Conservation (phyloP, 2,888 invertebrate species). For the Lithophane semibrunnea region DNA sequence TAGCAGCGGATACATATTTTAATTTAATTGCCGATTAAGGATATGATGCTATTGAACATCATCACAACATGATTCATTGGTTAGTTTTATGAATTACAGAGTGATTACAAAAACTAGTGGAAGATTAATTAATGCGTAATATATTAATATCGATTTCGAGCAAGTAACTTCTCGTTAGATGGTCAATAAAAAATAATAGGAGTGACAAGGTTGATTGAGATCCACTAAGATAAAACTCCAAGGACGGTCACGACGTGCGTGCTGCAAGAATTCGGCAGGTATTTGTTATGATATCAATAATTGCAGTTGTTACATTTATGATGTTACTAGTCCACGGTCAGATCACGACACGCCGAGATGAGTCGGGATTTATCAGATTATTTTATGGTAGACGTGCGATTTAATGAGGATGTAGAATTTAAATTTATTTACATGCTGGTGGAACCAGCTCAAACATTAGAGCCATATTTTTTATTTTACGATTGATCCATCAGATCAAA, state of each 20-base stretch:
- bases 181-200: constrained; percentile 72
- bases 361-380: constrained; percentile 56
- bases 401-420: constrained; percentile 44
- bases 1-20: constrained; percentile 33
- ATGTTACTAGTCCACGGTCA: constrained; percentile 52
- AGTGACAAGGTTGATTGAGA: constrained; percentile 78
- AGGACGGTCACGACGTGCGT: constrained; percentile 80
- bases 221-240: constrained; percentile 67
- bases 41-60: constrained; percentile 43
- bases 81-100: constrained; percentile 42
- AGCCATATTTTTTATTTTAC: constrained; percentile 42
- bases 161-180: constrained; percentile 52
- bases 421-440: constrained; percentile 34
- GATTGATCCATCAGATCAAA: constrained; percentile 44
- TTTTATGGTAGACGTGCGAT: constrained; percentile 39
- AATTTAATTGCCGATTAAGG: constrained; percentile 36
- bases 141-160: constrained; percentile 62
- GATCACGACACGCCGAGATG: constrained; percentile 55
- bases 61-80: constrained; percentile 62
- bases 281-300: constrained; percentile 66
- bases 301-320: constrained; percentile 63
- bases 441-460: constrained; percentile 13
- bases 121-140: constrained; percentile 63
- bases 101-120: constrained; percentile 47
- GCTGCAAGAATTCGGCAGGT: constrained; percentile 76